phyloP scores from a whole-genome alignment of 2,113 vertebrate species.

The Indicator maculatus region DNA sequence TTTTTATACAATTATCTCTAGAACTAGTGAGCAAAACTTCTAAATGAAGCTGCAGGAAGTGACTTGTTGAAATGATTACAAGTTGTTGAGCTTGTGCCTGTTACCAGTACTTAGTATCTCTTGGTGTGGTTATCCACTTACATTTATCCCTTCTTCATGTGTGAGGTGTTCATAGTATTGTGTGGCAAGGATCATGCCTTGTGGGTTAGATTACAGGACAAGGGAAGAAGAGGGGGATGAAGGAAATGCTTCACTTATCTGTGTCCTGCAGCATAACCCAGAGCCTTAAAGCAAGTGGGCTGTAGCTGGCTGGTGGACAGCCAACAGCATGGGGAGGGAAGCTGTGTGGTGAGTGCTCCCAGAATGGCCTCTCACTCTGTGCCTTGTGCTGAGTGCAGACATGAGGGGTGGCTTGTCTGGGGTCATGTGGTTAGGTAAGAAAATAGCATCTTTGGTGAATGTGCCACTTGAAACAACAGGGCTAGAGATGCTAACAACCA shows the following conservation, averaged over 20 bases:
- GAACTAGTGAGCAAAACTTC: neutral
- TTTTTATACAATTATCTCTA: neutral
- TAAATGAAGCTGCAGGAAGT: neutral
- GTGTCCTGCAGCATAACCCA: neutral
- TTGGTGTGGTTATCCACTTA: neutral
- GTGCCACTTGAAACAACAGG: neutral
- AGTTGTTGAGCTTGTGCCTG: neutral
- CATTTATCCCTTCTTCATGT: accelerated
- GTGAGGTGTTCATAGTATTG: neutral
- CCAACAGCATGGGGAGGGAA: neutral
- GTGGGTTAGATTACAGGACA: neutral
- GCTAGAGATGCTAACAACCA: neutral
- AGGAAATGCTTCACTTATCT: neutral
- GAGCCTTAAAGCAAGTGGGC: neutral
- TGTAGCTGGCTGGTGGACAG: neutral
- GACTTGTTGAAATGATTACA: neutral
- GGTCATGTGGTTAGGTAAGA: neutral
- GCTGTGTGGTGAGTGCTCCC: neutral
- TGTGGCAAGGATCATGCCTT: neutral
- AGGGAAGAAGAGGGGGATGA: neutral
- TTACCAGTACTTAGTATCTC: neutral
- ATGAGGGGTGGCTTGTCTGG: neutral
- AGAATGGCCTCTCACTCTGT: neutral
- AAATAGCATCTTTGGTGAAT: neutral
- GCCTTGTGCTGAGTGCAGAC: neutral